Conservation (phyloP, 2,888 invertebrate genomes). For the Blomia tropicalis region DNA sequence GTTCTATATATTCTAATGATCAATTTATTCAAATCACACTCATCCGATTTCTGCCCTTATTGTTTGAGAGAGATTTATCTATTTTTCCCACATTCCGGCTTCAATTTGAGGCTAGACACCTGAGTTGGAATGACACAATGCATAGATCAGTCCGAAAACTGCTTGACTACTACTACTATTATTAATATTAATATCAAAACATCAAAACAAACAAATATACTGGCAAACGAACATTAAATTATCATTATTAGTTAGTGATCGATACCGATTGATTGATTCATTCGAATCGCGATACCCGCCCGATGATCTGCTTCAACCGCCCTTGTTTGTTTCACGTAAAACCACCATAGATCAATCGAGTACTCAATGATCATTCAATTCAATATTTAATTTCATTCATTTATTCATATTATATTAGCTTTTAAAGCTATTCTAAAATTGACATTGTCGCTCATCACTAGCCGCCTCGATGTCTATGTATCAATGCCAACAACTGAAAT, state of each 20-base stretch:
- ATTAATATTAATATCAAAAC: too few species aligned
- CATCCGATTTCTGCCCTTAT: neutral
- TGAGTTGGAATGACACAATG: neutral
- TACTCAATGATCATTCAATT: neutral
- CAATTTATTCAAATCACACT: neutral
- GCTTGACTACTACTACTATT: neutral
- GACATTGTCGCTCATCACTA: neutral
- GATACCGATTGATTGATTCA: too few species aligned
- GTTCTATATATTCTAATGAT: neutral
- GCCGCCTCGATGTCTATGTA: neutral
- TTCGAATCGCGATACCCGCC: too few species aligned
- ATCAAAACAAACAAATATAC: too few species aligned
- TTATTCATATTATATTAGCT: neutral
- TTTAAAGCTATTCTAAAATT: neutral
- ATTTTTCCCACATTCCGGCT: neutral
- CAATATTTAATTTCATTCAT: neutral
- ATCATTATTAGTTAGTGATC: too few species aligned
- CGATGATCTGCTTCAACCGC: too few species aligned
- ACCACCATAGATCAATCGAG: neutral
- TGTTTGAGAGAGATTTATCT: neutral
- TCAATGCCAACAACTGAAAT: neutral
- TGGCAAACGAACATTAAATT: too few species aligned
- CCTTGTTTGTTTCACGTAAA: neutral
- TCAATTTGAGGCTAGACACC: neutral
- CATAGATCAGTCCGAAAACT: neutral